Conservation (phyloP, 2,888 invertebrate species). For the Erannis defoliaria region DNA sequence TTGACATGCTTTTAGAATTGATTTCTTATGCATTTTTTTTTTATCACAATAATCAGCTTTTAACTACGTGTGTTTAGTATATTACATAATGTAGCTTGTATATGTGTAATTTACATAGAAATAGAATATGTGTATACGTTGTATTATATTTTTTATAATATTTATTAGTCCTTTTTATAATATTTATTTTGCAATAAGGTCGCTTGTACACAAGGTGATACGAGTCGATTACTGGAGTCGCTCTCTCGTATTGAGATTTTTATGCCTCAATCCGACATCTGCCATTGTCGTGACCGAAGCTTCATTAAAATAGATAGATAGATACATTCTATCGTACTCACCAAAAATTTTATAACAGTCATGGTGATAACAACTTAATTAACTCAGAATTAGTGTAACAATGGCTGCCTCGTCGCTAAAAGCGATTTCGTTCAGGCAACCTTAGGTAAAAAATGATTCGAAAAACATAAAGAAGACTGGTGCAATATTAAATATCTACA, state of each 20-base stretch:
- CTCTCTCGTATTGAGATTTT: neutral
- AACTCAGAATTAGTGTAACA: too few relatives aligned
- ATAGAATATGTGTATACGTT: neutral
- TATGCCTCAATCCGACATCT: too few relatives aligned
- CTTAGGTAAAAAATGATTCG: too few relatives aligned
- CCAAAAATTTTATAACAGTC: too few relatives aligned
- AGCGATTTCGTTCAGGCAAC: too few relatives aligned
- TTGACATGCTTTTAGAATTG: constrained; percentile 21
- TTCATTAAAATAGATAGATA: too few relatives aligned
- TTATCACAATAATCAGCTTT: constrained; percentile 29
- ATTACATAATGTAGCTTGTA: constrained; percentile 29
- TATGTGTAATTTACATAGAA: constrained; percentile 29
- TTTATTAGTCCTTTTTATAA: neutral
- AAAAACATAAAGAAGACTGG: too few relatives aligned
- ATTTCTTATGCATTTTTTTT: constrained; percentile 1
- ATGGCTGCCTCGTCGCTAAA: too few relatives aligned
- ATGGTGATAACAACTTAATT: too few relatives aligned
- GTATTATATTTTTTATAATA: constrained; percentile 17
- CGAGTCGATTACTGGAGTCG: neutral
- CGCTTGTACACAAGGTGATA: neutral
- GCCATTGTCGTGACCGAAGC: too few relatives aligned
- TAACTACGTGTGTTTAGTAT: constrained; percentile 32
- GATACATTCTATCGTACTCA: too few relatives aligned
- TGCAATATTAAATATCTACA: too few relatives aligned
- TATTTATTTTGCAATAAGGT: neutral